Evolutionary conservation across 2,797 vertebrate species (phyloP).

Genomic region (Triplophysa yarkandensis): DNA sequence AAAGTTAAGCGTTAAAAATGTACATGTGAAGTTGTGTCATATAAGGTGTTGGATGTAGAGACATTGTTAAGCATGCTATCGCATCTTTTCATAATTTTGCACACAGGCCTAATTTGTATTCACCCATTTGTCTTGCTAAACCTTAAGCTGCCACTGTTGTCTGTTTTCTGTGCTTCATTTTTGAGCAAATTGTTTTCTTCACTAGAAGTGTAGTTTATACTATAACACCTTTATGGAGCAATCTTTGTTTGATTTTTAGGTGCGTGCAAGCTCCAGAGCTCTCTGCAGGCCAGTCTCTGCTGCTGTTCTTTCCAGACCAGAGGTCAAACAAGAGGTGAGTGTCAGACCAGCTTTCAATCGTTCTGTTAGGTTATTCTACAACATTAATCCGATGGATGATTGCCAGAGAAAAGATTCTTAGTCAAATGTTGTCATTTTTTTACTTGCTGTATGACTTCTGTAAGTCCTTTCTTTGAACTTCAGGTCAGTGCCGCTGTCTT

Average conservation of each 20-base stretch:
- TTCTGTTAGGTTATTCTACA: background rate
- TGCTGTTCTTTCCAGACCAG: slow-evolving; percentile 90
- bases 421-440: too few species aligned
- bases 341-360: background rate
- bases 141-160: too few species aligned
- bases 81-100: too few species aligned
- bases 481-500: slow-evolving; percentile 81
- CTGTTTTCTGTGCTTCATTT: background rate
- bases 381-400: too few species aligned
- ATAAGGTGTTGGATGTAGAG: too few species aligned
- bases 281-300: slow-evolving; percentile 93
- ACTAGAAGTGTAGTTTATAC: background rate
- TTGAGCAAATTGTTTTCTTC: background rate
- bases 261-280: slow-evolving; percentile 92
- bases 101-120: too few species aligned
- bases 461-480: slow-evolving; percentile 26
- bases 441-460: background rate
- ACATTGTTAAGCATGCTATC: too few species aligned
- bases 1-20: too few species aligned
- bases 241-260: slow-evolving; percentile 71
- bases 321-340: slow-evolving; percentile 88
- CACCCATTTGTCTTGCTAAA: too few species aligned
- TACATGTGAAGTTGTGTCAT: too few species aligned
- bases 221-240: background rate
- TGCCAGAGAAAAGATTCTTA: too few species aligned